These are phyloP conservation scores for Egretta garzetta DNA, from an alignment of 2,113 vertebrate species.

Conservation along the genomic window DNA sequence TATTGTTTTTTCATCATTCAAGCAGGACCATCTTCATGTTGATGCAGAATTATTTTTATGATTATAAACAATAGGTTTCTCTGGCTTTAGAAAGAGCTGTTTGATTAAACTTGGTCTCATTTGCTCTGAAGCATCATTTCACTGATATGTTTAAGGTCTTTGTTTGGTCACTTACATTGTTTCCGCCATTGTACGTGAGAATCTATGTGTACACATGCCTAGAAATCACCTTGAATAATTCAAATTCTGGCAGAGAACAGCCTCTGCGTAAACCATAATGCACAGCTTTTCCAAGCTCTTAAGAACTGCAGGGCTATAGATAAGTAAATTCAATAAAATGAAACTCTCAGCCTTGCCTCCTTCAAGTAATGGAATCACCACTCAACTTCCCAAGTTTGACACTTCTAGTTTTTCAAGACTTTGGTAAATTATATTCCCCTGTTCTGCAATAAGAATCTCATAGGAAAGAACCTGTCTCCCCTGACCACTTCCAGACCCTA, in stretches of 20 bases:
- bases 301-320: background rate
- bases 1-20: background rate
- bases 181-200: background rate
- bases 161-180: background rate
- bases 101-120: background rate
- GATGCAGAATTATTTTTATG: background rate
- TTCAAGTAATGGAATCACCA: constrained; percentile 37
- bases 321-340: constrained; percentile 41
- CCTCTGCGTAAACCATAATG: background rate
- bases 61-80: background rate
- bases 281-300: constrained; percentile 1
- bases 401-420: constrained; percentile 26
- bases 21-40: background rate
- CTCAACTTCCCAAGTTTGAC: constrained; percentile 4
- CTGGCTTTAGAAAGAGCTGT: background rate
- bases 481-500: background rate
- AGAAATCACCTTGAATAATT: constrained; percentile 19
- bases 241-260: background rate
- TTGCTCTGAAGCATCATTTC: background rate
- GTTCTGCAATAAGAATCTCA: background rate
- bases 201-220: background rate
- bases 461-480: background rate
- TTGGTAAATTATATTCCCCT: background rate
- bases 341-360: constrained; percentile 8
- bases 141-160: background rate